A percentile compares a stretch with the other conserved stretches of the same genome.
Evolutionary conservation across 1,140 invertebrate species (phyloP).

Genomic region (Zaprionus camerounensis): DNA sequence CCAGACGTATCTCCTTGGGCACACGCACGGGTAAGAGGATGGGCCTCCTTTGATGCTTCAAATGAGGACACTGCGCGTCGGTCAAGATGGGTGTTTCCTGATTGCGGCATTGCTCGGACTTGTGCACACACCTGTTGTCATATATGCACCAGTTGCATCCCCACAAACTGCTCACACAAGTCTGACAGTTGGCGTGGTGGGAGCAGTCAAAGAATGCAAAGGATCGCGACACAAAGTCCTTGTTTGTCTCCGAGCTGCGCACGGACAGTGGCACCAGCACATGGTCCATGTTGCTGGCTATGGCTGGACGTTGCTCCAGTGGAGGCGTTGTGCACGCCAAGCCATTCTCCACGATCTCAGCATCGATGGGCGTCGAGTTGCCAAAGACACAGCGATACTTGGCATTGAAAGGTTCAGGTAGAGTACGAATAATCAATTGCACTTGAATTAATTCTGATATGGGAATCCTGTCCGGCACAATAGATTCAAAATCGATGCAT

Average conservation of each 20-base stretch:
- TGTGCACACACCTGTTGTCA: constrained; percentile 96
- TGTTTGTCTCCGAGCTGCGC: constrained; percentile 92
- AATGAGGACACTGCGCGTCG: constrained; percentile 94
- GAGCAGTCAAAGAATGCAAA: constrained; percentile 98
- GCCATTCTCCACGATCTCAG: constrained; percentile 91
- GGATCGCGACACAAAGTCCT: constrained; percentile 96
- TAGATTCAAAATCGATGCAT: constrained; percentile 98
- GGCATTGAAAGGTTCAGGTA: constrained; percentile 94
- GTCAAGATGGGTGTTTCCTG: constrained; percentile 91
- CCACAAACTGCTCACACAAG: constrained; percentile 95
- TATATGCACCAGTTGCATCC: constrained; percentile 98
- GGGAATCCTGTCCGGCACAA: constrained; percentile 94
- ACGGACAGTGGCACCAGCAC: constrained; percentile 96
- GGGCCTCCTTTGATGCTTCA: constrained; percentile 87
- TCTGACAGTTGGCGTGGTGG: constrained; percentile 92
- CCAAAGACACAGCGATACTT: constrained; percentile 98
- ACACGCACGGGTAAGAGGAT: constrained; percentile 95
- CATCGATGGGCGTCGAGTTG: constrained; percentile 93
- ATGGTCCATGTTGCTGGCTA: constrained; percentile 93
- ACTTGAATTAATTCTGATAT: constrained; percentile 93
- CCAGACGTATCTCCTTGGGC: constrained; percentile 93
- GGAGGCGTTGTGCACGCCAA: constrained; percentile 94
- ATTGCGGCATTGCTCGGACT: constrained; percentile 91
- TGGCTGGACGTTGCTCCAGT: constrained; percentile 90
- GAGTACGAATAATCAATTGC: constrained; percentile 93